phyloP scores from a whole-genome alignment of 1,140 invertebrate species.

The Kradibia gibbosae region DNA sequence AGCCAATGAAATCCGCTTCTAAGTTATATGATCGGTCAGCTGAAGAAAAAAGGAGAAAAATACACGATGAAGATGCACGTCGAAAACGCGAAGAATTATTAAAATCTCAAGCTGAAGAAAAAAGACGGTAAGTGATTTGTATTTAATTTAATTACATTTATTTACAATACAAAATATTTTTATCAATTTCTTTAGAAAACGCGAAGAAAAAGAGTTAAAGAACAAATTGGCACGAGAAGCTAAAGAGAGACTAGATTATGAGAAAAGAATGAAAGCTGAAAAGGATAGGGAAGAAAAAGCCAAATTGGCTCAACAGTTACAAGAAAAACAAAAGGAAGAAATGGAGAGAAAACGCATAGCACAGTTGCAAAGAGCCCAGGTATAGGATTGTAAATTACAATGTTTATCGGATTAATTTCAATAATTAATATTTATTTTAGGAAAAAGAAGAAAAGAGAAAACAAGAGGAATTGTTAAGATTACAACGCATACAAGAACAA shows the following conservation, averaged over 20 bases:
- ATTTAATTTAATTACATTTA: background rate
- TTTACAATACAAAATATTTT: background rate
- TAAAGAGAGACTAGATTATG: conserved; percentile 70
- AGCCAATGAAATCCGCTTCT: conserved; percentile 57
- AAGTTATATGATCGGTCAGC: conserved; percentile 60
- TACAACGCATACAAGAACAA: conserved; percentile 69
- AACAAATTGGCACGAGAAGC: conserved; percentile 75
- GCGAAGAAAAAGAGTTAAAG: conserved; percentile 76
- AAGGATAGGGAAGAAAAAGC: conserved; percentile 69
- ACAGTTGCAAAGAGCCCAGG: conserved; percentile 61
- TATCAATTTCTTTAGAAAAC: conserved; percentile 63
- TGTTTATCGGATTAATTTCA: conserved; percentile 11
- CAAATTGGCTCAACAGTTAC: conserved; percentile 57
- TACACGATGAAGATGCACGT: conserved; percentile 63
- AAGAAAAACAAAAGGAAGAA: conserved; percentile 66
- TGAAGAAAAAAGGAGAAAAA: conserved; percentile 60
- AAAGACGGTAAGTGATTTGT: conserved; percentile 64
- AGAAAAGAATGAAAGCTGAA: conserved; percentile 68
- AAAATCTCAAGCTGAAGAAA: conserved; percentile 72
- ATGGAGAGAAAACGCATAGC: conserved; percentile 63
- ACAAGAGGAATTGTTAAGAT: conserved; percentile 68
- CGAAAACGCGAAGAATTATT: conserved; percentile 68
- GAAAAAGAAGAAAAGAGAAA: conserved; percentile 72
- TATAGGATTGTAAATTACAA: conserved; percentile 26
- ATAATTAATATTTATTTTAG: conserved; percentile 51